A percentile compares a stretch with the other conserved stretches of the same genome.
Conservation (phyloP, 2,888 invertebrate genomes). For the Chrysolina haemoptera region DNA sequence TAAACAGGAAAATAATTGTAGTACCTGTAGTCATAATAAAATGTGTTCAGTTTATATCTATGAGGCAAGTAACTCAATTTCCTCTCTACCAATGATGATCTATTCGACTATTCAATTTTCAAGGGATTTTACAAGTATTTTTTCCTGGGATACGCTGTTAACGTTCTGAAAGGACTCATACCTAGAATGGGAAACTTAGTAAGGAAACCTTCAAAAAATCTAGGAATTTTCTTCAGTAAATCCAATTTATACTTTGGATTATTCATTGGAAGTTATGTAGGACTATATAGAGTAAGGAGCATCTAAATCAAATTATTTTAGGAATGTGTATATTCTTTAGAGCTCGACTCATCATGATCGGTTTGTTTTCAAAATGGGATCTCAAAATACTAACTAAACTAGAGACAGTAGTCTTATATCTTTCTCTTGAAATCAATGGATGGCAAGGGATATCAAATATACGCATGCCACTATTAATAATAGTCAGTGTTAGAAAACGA, state of each 20-base stretch:
- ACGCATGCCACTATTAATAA: no score
- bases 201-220: slow-evolving; percentile 48
- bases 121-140: slow-evolving; percentile 59
- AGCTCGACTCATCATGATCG: no score
- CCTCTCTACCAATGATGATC: background rate
- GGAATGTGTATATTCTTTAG: no score
- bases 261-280: slow-evolving; percentile 60
- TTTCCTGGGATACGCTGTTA: slow-evolving; percentile 56
- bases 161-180: slow-evolving; percentile 53
- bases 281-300: slow-evolving; percentile 58
- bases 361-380: no score
- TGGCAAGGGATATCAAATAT: no score
- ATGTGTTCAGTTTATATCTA: slow-evolving; percentile 42
- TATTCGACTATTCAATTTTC: slow-evolving; percentile 35
- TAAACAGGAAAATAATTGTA: slow-evolving; percentile 5
- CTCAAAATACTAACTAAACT: no score
- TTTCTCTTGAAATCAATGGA: no score
- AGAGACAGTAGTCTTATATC: no score
- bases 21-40: slow-evolving; percentile 43
- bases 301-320: no score
- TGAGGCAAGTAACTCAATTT: slow-evolving; percentile 33
- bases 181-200: slow-evolving; percentile 48
- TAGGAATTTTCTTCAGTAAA: slow-evolving; percentile 51
- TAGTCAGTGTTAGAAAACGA: no score
- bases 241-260: slow-evolving; percentile 59